These are phyloP conservation scores for Peromyscus nudipes DNA, from an alignment of 2,797 vertebrate species.

Conservation along the genomic window DNA sequence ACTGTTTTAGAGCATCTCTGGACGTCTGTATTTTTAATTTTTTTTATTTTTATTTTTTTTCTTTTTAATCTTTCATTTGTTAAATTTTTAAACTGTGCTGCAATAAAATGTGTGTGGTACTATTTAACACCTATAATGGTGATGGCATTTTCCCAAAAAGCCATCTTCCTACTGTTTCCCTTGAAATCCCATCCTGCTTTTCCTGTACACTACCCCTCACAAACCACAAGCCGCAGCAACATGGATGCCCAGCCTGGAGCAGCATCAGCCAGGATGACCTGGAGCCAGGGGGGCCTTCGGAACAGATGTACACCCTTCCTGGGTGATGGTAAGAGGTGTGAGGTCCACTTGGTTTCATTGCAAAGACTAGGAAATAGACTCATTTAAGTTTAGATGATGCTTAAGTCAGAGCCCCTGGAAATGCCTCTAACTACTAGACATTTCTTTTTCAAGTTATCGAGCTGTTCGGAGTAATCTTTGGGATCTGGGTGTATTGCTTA, in stretches of 20 bases:
- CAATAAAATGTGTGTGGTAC: constrained; percentile 88
- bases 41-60: constrained; percentile 86
- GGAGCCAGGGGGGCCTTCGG: constrained; percentile 85
- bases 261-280: constrained; percentile 86
- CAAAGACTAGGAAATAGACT: constrained; percentile 75
- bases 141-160: constrained; percentile 85
- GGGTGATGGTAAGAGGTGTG: constrained; percentile 88
- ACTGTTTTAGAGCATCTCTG: constrained; percentile 87
- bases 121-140: constrained; percentile 82
- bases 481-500: neutral
- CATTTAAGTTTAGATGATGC: constrained; percentile 61
- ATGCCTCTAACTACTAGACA: neutral
- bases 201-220: constrained; percentile 85
- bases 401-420: constrained; percentile 60
- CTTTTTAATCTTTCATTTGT: constrained; percentile 88
- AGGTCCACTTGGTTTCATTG: constrained; percentile 84
- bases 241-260: constrained; percentile 86
- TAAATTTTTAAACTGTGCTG: constrained; percentile 88
- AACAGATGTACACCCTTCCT: constrained; percentile 86
- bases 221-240: constrained; percentile 86
- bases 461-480: constrained; percentile 4
- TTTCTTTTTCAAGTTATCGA: neutral
- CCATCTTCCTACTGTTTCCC: constrained; percentile 83
- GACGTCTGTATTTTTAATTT: constrained; percentile 87
- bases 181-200: constrained; percentile 84